phyloP scores from a whole-genome alignment of 2,888 invertebrate species.

The Caenorhabditis sp. region DNA sequence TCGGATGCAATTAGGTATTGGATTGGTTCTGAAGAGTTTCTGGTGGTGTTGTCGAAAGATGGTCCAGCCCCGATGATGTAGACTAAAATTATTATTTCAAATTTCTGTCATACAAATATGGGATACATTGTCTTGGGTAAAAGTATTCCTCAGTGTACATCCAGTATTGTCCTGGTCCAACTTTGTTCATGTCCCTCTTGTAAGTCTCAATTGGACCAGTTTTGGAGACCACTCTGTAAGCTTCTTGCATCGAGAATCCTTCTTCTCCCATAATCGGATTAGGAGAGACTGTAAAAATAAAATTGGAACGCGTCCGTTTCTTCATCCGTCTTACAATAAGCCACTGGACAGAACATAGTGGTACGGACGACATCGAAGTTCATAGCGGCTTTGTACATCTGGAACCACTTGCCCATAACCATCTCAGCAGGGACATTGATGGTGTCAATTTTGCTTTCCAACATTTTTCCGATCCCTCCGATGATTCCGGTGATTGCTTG shows the following conservation, averaged over 20 bases:
- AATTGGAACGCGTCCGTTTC: not conserved
- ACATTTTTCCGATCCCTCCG: constrained; percentile 82
- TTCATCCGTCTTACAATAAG: constrained; percentile 80
- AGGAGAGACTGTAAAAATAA: constrained; percentile 77
- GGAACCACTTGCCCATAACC: constrained; percentile 83
- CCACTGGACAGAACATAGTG: constrained; percentile 83
- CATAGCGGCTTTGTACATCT: constrained; percentile 83
- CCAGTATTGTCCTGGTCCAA: constrained; percentile 83
- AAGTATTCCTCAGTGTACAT: constrained; percentile 84
- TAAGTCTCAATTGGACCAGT: constrained; percentile 83
- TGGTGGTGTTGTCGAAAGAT: constrained; percentile 79
- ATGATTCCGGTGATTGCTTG: constrained; percentile 82
- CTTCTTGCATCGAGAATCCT: constrained; percentile 83
- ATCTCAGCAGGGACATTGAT: constrained; percentile 81
- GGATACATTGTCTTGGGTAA: constrained; percentile 83
- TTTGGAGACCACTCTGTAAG: constrained; percentile 82
- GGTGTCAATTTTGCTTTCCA: constrained; percentile 80
- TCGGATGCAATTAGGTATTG: constrained; percentile 83
- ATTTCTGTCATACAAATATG: not conserved
- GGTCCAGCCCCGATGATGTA: constrained; percentile 83
- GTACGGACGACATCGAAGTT: constrained; percentile 83
- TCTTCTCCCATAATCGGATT: constrained; percentile 83
- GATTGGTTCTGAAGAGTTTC: constrained; percentile 75
- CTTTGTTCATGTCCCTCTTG: constrained; percentile 82
- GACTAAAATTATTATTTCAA: constrained; percentile 67